Conservation (phyloP, 92 coral and sea anemone genomes). For the Diadumene lineata region DNA sequence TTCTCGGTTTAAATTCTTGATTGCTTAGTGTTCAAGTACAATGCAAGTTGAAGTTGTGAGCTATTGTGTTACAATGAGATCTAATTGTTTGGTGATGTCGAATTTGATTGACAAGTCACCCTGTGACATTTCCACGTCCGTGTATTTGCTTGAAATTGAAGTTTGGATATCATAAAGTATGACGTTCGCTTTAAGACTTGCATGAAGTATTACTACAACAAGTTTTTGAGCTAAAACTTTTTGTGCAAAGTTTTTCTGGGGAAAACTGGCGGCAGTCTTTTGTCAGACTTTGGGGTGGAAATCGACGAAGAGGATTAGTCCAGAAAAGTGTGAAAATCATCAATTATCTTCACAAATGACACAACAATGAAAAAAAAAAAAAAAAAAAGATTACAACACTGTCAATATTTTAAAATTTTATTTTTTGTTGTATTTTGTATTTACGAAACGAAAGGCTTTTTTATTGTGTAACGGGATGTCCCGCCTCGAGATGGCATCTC, state of each 20-base stretch:
- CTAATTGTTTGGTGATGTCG: constrained; percentile 62
- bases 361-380: neutral
- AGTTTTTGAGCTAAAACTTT: too few species aligned
- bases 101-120: constrained; percentile 66
- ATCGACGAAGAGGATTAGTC: neutral
- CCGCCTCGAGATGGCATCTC: constrained; percentile 44
- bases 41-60: constrained; percentile 26
- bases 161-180: constrained; percentile 20
- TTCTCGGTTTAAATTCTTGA: constrained; percentile 13
- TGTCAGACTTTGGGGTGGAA: constrained; percentile 20
- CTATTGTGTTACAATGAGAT: constrained; percentile 70
- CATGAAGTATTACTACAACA: too few species aligned
- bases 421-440: neutral
- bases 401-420: constrained; percentile 3
- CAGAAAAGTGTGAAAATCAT: constrained; percentile 29
- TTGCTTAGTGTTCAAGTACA: constrained; percentile 38
- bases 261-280: constrained; percentile 19
- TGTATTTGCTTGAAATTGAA: constrained; percentile 25
- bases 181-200: constrained; percentile 22
- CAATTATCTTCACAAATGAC: constrained; percentile 10
- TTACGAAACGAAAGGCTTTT: neutral
- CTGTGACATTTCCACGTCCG: constrained; percentile 53
- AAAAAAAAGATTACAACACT: neutral
- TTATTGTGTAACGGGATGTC: constrained; percentile 35
- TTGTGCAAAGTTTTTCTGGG: neutral